Evolutionary conservation across 2,888 invertebrate species (phyloP), one percentile per base, ranked within the genome.

Genomic region (Brachylomia viminalis): DNA sequence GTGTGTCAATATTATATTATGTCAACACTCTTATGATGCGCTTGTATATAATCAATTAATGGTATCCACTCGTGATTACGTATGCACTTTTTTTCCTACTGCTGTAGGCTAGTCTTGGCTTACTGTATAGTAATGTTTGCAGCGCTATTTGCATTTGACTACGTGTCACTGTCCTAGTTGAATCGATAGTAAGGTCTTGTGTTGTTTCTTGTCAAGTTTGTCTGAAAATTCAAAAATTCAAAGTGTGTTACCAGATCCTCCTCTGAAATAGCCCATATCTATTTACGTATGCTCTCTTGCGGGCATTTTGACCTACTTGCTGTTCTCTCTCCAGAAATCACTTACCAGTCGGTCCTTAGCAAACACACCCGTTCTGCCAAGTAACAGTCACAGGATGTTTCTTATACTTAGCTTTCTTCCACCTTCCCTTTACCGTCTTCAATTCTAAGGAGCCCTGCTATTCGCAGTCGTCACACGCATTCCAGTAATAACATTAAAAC

Each of bases 401-500:
- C 30, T 45, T 23, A 74, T 62, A n/a, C n/a, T n/a, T n/a, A 61
- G 79, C 84, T 83, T 86, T 83, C 86, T 71, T 73, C 68, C 64
- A 71, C 64, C 47, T 68, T 47, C 47, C 83, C 72, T 68, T 78
- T 62, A 58, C 23, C 33, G 72, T 58, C 47, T 66, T 45, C 47
- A 65, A 58, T 56, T 67, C 27, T 70, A 68, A 71, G 66, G 62
- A 72, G 65, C 56, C n/a, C 30, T 42, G n/a, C 20, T 10, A 66
- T 83, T 83, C 17, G 38, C 49, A 88, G 76, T 76, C 78, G 23
- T 11, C 59, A 78, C 90, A 88, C 87, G 90, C 73, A 8, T 64
- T 45, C 64, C 82, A 79, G 82, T 89, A 84, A 88, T 86, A 87
- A 86, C 78, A 87, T 77, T 67, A 67, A 79, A 82, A 86, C 89